phyloP scores from a whole-genome alignment of 2,888 invertebrate genomes.

The Lydus trimaculatus region DNA sequence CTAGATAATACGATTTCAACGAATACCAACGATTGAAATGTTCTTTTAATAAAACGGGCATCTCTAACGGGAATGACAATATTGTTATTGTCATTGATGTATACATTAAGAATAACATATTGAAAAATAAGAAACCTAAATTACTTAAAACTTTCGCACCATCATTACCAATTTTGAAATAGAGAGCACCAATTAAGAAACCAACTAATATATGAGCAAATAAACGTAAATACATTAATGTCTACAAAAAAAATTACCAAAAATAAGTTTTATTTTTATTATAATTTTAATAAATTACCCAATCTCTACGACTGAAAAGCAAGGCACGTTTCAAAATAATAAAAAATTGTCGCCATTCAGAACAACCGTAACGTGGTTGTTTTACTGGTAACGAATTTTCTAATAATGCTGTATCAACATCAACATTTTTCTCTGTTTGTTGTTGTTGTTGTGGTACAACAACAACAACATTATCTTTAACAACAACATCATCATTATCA shows the following conservation, averaged over 20 bases:
- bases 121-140: slow-evolving; percentile 96
- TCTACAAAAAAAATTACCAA: slow-evolving; percentile 65
- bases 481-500: slow-evolving; percentile 70
- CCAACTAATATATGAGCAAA: slow-evolving; percentile 95
- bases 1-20: slow-evolving; percentile 90
- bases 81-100: slow-evolving; percentile 99
- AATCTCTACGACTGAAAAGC: slow-evolving; percentile 86
- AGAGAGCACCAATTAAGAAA: slow-evolving; percentile 91
- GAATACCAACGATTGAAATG: slow-evolving; percentile 99
- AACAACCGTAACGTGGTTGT: slow-evolving; percentile 81
- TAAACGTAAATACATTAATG: slow-evolving; percentile 91
- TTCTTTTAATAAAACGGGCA: slow-evolving; percentile 93
- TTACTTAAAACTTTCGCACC: slow-evolving; percentile 96
- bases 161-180: slow-evolving; percentile 95
- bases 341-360: slow-evolving; percentile 84
- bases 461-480: slow-evolving; percentile 62
- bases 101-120: slow-evolving; percentile 98
- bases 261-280: no score
- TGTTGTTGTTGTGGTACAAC: background rate
- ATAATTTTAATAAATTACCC: slow-evolving; percentile 69
- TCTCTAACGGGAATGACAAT: slow-evolving; percentile 94
- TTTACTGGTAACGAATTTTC: slow-evolving; percentile 66
- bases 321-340: slow-evolving; percentile 86
- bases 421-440: slow-evolving; percentile 66
- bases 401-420: slow-evolving; percentile 74